Base-by-base conservation (phyloP, 1,140 invertebrate genomes). In the Leptonema lineaticorne region DNA sequence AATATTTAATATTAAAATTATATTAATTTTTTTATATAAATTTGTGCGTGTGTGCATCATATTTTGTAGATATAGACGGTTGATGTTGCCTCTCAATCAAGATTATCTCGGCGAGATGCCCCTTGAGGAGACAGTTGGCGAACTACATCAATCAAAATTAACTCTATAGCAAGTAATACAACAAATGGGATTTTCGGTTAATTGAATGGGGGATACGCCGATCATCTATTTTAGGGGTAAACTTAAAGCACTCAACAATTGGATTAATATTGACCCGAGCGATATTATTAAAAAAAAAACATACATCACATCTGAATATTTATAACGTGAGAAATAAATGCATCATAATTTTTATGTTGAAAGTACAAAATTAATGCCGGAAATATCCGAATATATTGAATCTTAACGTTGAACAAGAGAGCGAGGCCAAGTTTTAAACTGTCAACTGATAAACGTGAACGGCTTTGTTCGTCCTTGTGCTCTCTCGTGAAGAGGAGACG, bases 111-210 rank as follows among this genome's bases (percentile, higher is more conserved):
- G 16, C 16, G 24, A 24, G 9, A 46, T 9, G 60, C 9, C 48
- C 41, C 62, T 46, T 16, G 29, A 50, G 62, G 46, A 64, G 62
- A 64, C 62, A 64, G 62, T 64, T 64, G 45, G 33, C 20, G 46
- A 64, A 64, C 62, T 64, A 45, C 62, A 64, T 64, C 62, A 64
- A 64, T 64, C 62, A 64, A 64, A 64, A 64, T 64, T 64, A 64
- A 26, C 46, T n/a, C 30, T 45, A 64, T 50, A 53, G 20, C 62
- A n/a, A 26, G 62, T 33, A 64, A 64, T 64, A 64, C 46, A 64
- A 50, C 62, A 64, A 64, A 64, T 64, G 62, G 62, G 46, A 64
- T 64, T 62, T 53, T 48, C 50, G 45, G 45, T 53, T 64, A 64
- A 64, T 48, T 64, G 62, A 64, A 64, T 64, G 27, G 62, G 22